These are phyloP conservation scores for Pseudobourletiella spinata DNA, from an alignment of 1,140 invertebrate genomes.

Conservation along the genomic window DNA sequence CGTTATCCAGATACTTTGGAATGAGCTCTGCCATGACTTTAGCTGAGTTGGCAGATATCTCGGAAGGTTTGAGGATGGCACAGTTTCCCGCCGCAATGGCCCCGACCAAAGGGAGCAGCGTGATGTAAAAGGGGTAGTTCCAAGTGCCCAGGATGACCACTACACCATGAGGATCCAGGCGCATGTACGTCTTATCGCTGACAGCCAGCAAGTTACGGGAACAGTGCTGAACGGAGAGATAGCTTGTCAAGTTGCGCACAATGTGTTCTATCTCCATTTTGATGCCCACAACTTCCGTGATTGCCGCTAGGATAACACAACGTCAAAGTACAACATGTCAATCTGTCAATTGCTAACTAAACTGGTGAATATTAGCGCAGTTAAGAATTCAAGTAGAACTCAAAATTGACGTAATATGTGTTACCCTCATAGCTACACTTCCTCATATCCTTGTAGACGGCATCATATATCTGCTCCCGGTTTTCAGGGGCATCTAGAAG, in stretches of 20 bases:
- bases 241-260: background rate
- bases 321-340: background rate
- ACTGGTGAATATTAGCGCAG: too few relatives aligned
- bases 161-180: conserved; percentile 56
- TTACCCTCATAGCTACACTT: conserved; percentile 38
- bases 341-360: too few relatives aligned
- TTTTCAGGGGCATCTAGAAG: conserved; percentile 46
- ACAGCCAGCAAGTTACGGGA: conserved; percentile 44
- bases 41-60: conserved; percentile 66
- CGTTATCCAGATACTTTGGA: conserved; percentile 79
- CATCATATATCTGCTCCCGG: conserved; percentile 40
- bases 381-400: too few relatives aligned
- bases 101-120: conserved; percentile 56
- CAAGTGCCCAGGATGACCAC: conserved; percentile 75
- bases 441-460: conserved; percentile 44
- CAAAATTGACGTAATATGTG: too few relatives aligned
- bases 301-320: background rate
- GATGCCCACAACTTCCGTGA: conserved; percentile 11
- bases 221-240: conserved; percentile 37
- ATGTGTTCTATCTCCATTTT: conserved; percentile 19
- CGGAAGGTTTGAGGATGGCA: conserved; percentile 89
- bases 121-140: conserved; percentile 93
- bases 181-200: conserved; percentile 41
- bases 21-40: conserved; percentile 65
- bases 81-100: conserved; percentile 93